These are phyloP conservation scores for Sphenopsis melanotis DNA, from an alignment of 2,797 vertebrate species.

Conservation along the genomic window DNA sequence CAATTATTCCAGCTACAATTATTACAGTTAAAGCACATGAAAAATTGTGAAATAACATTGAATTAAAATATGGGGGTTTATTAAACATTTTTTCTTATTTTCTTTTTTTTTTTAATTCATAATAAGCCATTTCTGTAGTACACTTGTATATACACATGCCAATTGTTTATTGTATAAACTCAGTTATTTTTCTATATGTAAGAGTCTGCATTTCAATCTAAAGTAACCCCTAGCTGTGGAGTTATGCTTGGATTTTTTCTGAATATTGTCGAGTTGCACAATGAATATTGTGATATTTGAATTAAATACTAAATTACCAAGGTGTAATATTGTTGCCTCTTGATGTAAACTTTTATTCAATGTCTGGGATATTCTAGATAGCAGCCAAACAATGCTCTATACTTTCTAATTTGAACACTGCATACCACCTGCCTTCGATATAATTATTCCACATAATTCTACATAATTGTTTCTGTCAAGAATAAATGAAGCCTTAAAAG, in stretches of 20 bases:
- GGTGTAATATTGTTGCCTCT: neutral
- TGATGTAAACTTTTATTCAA: constrained; percentile 58
- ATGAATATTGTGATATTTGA: constrained; percentile 20
- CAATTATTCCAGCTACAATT: neutral
- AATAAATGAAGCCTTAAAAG: constrained; percentile 74
- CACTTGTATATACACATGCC: neutral
- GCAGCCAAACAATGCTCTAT: constrained; percentile 41
- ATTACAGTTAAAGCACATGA: neutral
- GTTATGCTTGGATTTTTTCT: constrained; percentile 16
- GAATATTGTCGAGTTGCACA: constrained; percentile 26
- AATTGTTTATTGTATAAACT: neutral
- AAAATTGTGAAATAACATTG: neutral
- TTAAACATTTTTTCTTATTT: rapidly evolving
- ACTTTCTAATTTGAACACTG: constrained; percentile 53
- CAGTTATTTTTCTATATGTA: neutral
- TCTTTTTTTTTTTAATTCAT: neutral
- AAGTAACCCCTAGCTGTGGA: neutral
- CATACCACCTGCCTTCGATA: constrained; percentile 58
- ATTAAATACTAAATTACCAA: constrained; percentile 63
- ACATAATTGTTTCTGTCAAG: constrained; percentile 73
- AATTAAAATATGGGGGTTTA: neutral
- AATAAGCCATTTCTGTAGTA: neutral
- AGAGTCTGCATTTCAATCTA: neutral
- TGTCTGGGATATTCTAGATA: neutral
- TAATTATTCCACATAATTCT: constrained; percentile 73